Base-by-base conservation (phyloP, 2,113 vertebrate species). In the Ceyx margarethae region DNA sequence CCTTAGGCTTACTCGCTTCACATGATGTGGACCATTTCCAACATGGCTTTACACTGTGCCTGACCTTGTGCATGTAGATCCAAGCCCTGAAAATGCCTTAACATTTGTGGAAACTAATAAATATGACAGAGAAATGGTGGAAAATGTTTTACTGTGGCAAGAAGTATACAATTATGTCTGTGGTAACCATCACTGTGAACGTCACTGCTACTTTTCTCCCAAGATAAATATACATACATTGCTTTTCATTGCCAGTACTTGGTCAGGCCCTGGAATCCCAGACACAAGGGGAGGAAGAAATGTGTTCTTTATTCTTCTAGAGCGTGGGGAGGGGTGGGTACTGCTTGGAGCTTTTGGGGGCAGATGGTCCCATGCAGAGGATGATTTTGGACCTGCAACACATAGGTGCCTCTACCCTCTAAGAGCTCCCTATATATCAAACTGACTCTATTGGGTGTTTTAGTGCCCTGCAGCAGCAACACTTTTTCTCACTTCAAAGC, bases 261-360 rank as follows among this genome's bases (percentile, higher is more conserved):
- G 37, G 37, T 28, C 20, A 35, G 20, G 20, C 25, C 22, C 5
- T 22, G 15, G 29, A 37, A 43, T 12, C 10, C 26, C 35, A 76
- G 45, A 37, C 60, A 35, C 18, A 65, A 48, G 18, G 5, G 13
- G 40, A 53, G 7, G 31, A 91, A 54, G 45, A 64, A 26, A 5
- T 8, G 28, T 1, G 2, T 28, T 85, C 11, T 50, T 40, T 40
- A 19, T 28, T 83, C 16, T 80, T 14, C 21, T 16, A 42, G 40
- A 85, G 43, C 21, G 25, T 3, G 3, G 4, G 14, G 51, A 61
- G 6, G 22, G 37, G 11, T 82, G 14, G 16, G 37, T 43, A 72
- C 29, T 1, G 0, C 19, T 53, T 31, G 7, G 31, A 5, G 5
- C 19, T 72, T 80, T 43, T 46, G 23, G 2, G 3, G 16, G 11